Percentiles rank a stretch among this genome's conserved stretches.
Conservation (phyloP, 1,140 invertebrate genomes). For the Caenorhabditis tropicalis region DNA sequence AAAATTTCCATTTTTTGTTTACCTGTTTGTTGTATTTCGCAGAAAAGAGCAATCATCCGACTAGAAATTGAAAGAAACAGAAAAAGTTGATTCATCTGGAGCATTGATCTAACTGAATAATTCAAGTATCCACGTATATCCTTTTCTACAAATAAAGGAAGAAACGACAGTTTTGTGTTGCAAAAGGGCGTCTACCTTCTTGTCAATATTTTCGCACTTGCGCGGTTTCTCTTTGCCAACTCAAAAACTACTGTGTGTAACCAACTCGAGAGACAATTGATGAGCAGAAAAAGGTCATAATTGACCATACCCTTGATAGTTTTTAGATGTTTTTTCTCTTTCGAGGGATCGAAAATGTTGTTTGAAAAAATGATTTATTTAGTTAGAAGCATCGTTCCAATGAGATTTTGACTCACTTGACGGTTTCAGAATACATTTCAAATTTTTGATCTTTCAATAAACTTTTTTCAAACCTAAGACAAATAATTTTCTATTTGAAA, state of each 20-base stretch:
- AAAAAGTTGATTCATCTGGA: not conserved
- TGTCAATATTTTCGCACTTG: conserved; percentile 44
- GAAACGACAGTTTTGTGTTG: not conserved
- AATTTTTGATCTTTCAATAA: not conserved
- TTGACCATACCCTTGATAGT: not conserved
- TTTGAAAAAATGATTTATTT: not conserved
- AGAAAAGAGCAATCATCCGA: not conserved
- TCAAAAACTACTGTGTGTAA: not conserved
- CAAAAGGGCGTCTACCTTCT: conserved; percentile 24
- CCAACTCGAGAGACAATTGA: not conserved
- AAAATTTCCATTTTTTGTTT: not conserved
- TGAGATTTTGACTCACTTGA: too few relatives aligned
- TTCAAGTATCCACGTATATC: not conserved
- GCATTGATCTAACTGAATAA: not conserved
- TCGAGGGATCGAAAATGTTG: too few relatives aligned
- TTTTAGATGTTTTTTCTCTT: not conserved
- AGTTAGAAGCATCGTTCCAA: not conserved
- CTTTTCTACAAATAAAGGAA: not conserved
- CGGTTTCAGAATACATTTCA: not conserved
- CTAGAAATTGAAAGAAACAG: not conserved
- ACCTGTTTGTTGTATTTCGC: not conserved
- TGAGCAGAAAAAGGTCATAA: conserved; percentile 9
- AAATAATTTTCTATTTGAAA: not conserved
- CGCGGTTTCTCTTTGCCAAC: conserved; percentile 20
- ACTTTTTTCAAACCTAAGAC: not conserved